A percentile compares a stretch with the other conserved stretches of the same genome.
Evolutionary conservation across 2,888 invertebrate genomes (phyloP).

Genomic region (Pyrrhia umbra): DNA sequence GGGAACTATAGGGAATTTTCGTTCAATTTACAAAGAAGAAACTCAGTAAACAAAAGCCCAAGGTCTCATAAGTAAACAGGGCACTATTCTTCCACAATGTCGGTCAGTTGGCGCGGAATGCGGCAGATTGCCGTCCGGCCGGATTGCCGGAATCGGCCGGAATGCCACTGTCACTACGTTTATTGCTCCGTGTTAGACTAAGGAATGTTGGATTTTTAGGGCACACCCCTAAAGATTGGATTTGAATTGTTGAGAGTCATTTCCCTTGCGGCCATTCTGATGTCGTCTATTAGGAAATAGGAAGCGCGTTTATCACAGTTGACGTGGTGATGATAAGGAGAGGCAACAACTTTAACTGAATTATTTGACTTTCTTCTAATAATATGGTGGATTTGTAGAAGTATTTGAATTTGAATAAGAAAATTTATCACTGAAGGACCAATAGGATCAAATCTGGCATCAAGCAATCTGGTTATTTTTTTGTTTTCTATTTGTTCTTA

Average conservation of each 20-base stretch:
- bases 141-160: slow-evolving; percentile 81
- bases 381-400: background rate
- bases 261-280: background rate
- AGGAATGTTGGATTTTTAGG: slow-evolving; percentile 83
- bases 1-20: no score
- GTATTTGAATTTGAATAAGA: background rate
- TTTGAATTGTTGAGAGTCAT: slow-evolving; percentile 20
- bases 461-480: no score
- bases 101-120: slow-evolving; percentile 73
- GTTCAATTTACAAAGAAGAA: slow-evolving; percentile 1
- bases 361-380: no score
- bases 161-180: slow-evolving; percentile 88
- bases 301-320: background rate
- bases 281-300: background rate
- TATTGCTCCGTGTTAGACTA: slow-evolving; percentile 85
- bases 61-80: slow-evolving; percentile 56
- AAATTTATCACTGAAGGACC: background rate
- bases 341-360: background rate
- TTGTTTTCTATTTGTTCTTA: no score
- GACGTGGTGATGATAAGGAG: background rate
- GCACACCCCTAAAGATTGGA: slow-evolving; percentile 53
- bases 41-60: slow-evolving; percentile 31
- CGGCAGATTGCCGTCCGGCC: slow-evolving; percentile 82
- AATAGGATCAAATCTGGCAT: no score
- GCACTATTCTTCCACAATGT: slow-evolving; percentile 55